These are phyloP conservation scores for Zosterops hypoxanthus DNA, from an alignment of 2,113 vertebrate genomes.

Conservation along the genomic window DNA sequence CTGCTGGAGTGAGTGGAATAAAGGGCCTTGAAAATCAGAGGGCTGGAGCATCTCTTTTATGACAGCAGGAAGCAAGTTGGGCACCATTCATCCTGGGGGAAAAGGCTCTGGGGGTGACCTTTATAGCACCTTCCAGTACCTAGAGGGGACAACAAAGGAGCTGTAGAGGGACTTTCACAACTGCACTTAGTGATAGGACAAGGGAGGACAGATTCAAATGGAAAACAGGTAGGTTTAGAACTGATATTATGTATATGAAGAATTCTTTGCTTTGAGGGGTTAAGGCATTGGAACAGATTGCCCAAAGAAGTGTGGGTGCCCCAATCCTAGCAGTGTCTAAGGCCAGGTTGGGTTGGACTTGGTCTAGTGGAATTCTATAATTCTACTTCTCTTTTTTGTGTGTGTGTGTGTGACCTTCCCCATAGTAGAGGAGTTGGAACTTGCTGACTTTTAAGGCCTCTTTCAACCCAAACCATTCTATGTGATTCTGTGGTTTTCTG, in stretches of 20 bases:
- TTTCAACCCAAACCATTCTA: not conserved
- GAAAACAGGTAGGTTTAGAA: not conserved
- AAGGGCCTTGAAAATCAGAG: not conserved
- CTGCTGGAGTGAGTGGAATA: accelerated
- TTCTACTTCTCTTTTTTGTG: not conserved
- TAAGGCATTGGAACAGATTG: not conserved
- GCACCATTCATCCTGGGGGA: not conserved
- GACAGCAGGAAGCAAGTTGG: not conserved
- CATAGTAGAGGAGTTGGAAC: not conserved
- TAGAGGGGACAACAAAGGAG: not conserved
- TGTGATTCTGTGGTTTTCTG: not conserved
- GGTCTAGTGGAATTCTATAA: not conserved
- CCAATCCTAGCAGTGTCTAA: not conserved
- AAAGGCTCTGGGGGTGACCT: not conserved
- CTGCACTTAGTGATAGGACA: not conserved
- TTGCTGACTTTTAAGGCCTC: not conserved
- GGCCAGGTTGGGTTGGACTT: not conserved
- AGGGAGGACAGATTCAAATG: not conserved
- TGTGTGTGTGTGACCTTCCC: not conserved
- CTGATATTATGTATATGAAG: not conserved
- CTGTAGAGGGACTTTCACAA: not conserved
- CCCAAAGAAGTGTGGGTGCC: not conserved
- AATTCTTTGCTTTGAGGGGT: not conserved
- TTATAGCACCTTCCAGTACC: not conserved
- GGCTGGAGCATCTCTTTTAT: not conserved